Percentiles rank a stretch among this genome's conserved stretches.
Evolutionary conservation across 2,113 vertebrate genomes (phyloP).

Genomic region (Etheostoma cragini): DNA sequence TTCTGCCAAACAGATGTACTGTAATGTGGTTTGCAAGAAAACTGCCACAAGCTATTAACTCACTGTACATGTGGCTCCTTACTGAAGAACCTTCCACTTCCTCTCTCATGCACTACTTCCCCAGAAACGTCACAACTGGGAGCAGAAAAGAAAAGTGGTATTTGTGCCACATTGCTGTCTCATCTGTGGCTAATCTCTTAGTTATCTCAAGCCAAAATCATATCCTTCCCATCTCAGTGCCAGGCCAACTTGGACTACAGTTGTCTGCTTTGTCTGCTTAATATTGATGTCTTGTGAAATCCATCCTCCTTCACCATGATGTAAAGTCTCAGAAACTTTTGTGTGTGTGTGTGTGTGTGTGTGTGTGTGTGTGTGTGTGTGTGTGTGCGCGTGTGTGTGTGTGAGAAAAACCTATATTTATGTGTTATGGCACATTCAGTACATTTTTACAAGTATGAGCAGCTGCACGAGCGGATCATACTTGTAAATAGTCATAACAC

Average conservation of each 20-base stretch:
- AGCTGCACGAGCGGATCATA: conserved; percentile 3
- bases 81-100: conserved; percentile 3
- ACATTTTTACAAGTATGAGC: conserved; percentile 44
- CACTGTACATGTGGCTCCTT: conserved; percentile 27
- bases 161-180: conserved; percentile 46
- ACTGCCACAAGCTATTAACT: conserved; percentile 10
- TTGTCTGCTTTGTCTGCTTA: conserved; percentile 33
- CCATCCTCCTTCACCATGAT: conserved; percentile 1
- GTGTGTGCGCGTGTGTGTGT: background rate
- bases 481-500: conserved; percentile 2
- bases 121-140: conserved; percentile 6
- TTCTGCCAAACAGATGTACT: conserved; percentile 18
- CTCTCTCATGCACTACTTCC: conserved; percentile 24
- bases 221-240: conserved; percentile 56
- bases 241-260: conserved; percentile 25
- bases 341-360: conserved; percentile 5
- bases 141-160: background rate
- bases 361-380: conserved; percentile 8
- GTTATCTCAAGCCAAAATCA: conserved; percentile 46
- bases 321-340: background rate
- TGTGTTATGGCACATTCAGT: conserved; percentile 35
- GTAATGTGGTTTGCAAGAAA: conserved; percentile 23
- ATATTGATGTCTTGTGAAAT: conserved; percentile 12
- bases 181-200: conserved; percentile 48
- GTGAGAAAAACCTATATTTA: conserved; percentile 13